Conservation (phyloP, 2,888 invertebrate genomes). For the Galeruca laticollis region DNA sequence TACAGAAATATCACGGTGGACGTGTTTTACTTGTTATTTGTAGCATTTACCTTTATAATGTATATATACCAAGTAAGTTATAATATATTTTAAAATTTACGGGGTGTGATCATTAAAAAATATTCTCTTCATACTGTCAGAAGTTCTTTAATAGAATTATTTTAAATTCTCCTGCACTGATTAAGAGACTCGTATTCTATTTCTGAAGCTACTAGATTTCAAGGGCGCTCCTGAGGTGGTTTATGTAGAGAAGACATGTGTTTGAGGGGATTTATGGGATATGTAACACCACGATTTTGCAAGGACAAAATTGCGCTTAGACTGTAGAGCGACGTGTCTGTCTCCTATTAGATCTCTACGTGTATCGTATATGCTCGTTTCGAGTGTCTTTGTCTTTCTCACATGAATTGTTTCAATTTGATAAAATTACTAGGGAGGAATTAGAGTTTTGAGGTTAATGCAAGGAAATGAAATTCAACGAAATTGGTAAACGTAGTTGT, state of each 20-base stretch:
- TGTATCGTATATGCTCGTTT: slow-evolving; percentile 19
- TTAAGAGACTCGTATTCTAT: background rate
- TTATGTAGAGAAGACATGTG: slow-evolving; percentile 49
- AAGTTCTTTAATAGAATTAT: no score
- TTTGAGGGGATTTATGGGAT: slow-evolving; percentile 55
- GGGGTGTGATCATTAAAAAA: no score
- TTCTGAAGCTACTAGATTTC: background rate
- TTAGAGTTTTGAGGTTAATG: background rate
- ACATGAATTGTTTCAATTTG: background rate
- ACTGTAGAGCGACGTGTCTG: slow-evolving; percentile 24
- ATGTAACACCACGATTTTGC: slow-evolving; percentile 45
- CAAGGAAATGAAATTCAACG: background rate
- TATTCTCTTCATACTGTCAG: no score
- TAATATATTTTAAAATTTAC: no score
- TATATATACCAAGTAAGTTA: no score
- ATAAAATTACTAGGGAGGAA: slow-evolving; percentile 1
- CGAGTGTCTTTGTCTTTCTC: background rate
- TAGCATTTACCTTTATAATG: no score
- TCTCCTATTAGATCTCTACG: slow-evolving; percentile 31
- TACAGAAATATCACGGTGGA: no score
- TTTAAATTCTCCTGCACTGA: background rate
- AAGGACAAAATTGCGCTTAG: slow-evolving; percentile 37
- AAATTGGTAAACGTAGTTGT: no score
- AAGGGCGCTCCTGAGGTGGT: slow-evolving; percentile 9
- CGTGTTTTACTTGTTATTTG: no score